Base-by-base conservation (phyloP, 2,113 vertebrate species). In the Pelmatolapia mariae region DNA sequence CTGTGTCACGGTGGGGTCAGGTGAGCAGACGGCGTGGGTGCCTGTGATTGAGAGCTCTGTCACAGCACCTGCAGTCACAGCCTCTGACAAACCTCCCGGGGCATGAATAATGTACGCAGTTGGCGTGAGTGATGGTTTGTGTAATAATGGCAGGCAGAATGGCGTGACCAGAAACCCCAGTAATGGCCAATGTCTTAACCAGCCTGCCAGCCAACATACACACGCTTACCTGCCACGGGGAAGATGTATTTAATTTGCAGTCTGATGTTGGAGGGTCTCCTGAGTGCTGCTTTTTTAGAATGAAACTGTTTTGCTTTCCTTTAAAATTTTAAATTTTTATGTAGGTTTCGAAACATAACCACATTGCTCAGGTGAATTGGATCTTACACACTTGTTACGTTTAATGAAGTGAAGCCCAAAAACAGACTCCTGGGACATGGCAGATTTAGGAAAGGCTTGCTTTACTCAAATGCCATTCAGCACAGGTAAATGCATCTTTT, bases 131-230 rank as follows among this genome's bases (percentile, higher is more conserved):
- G 95, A 96, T 95, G 92, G 93, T 79, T 90, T 78, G 86, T 83
- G 85, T 95, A 93, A 95, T 95, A 94, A 93, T 89, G 90, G 87
- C 87, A 88, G 92, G 93, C 94, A 96, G 95, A 92, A 83, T 92
- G 89, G 91, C 92, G 88, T 94, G 94, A 95, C 92, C 83, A 87
- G 90, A 93, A 91, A 91, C 82, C 87, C 88, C 78, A 83, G 87
- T 86, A 91, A 95, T 18, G 81, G 81, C 86, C 83, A 86, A 82
- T 29, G 68, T 92, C 89, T 89, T 90, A 91, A 87, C 88, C 87
- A 84, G 80, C 73, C 50, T 54, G 84, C 84, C 82, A 84, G 71
- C 86, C 45, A 45, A 78, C 87, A 83, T 89, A 61, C 43, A 40
- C 56, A 56, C 11, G 2, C 57, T 52, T 24, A 76, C 38, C 10